phyloP scores from a whole-genome alignment of 2,888 invertebrate genomes.

The Drosophila monieri region DNA sequence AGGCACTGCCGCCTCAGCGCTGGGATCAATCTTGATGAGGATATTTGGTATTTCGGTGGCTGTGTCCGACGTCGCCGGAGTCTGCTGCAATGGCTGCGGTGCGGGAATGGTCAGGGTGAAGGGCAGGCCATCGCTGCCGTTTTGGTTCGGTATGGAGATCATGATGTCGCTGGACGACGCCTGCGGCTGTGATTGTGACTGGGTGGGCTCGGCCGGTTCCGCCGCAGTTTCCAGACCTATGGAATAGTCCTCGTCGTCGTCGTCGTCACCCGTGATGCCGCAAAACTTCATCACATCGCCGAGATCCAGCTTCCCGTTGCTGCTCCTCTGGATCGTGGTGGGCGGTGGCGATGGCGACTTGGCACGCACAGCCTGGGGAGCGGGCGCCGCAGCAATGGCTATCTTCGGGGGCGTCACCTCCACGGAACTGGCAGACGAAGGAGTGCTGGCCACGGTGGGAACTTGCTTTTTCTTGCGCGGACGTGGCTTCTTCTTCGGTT shows the following conservation, averaged over 20 bases:
- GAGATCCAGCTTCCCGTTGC: constrained; percentile 86
- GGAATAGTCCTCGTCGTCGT: constrained; percentile 86
- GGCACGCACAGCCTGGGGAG: constrained; percentile 20
- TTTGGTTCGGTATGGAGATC: constrained; percentile 84
- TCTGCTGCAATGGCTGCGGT: constrained; percentile 46
- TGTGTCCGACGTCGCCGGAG: constrained; percentile 59
- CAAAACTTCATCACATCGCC: constrained; percentile 91
- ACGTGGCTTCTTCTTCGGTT: constrained; percentile 76
- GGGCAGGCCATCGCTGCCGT: constrained; percentile 81
- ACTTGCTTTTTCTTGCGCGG: constrained; percentile 75
- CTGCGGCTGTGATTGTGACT: constrained; percentile 31
- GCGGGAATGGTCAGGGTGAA: constrained; percentile 84
- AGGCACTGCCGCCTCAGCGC: constrained; percentile 70
- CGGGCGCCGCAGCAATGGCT: constrained; percentile 52
- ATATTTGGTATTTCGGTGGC: constrained; percentile 81
- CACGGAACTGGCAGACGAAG: constrained; percentile 22
- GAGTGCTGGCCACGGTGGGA: constrained; percentile 27
- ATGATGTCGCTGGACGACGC: constrained; percentile 76
- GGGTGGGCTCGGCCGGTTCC: constrained; percentile 28
- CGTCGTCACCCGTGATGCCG: constrained; percentile 89
- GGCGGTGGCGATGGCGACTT: constrained; percentile 73
- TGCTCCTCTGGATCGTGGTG: constrained; percentile 76
- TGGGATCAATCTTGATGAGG: constrained; percentile 84
- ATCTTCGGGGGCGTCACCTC: constrained; percentile 55
- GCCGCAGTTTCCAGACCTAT: constrained; percentile 66